phyloP scores from a whole-genome alignment of 1,140 invertebrate species.

The Aporrectodea caliginosa region DNA sequence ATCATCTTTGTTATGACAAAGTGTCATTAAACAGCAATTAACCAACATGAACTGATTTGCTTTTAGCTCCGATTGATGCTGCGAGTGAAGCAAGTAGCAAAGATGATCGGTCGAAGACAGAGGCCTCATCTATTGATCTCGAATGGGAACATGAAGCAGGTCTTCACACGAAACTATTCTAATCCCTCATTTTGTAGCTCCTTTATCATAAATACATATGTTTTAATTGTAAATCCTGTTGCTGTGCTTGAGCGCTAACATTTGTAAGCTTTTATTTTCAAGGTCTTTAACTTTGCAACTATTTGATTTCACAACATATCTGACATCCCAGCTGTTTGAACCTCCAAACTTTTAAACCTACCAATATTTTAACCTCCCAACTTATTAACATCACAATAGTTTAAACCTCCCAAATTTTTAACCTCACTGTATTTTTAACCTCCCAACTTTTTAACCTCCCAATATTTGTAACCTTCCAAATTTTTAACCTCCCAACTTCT shows the following conservation, averaged over 20 bases:
- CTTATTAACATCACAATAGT: too few relatives aligned
- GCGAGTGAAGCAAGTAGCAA: slow-evolving; percentile 45
- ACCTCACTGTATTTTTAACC: too few relatives aligned
- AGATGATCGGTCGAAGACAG: slow-evolving; percentile 47
- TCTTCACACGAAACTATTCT: too few relatives aligned
- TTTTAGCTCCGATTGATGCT: slow-evolving; percentile 38
- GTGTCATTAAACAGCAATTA: too few relatives aligned
- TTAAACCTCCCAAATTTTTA: too few relatives aligned
- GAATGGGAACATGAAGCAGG: slow-evolving; percentile 56
- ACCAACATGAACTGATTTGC: neutral
- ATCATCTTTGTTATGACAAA: too few relatives aligned
- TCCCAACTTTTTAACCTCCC: neutral
- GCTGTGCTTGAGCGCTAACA: neutral
- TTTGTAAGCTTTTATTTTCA: neutral
- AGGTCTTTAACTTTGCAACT: too few relatives aligned
- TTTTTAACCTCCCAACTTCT: neutral
- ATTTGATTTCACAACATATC: too few relatives aligned
- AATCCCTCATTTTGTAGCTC: neutral
- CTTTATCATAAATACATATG: neutral
- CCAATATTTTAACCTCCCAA: too few relatives aligned
- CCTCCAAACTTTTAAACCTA: too few relatives aligned
- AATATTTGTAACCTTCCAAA: neutral
- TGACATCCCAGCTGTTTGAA: too few relatives aligned
- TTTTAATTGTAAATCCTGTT: neutral
- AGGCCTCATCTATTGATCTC: slow-evolving; percentile 50